phyloP scores from a whole-genome alignment of 2,113 vertebrate species.

The Acrocephalus arundinaceus region DNA sequence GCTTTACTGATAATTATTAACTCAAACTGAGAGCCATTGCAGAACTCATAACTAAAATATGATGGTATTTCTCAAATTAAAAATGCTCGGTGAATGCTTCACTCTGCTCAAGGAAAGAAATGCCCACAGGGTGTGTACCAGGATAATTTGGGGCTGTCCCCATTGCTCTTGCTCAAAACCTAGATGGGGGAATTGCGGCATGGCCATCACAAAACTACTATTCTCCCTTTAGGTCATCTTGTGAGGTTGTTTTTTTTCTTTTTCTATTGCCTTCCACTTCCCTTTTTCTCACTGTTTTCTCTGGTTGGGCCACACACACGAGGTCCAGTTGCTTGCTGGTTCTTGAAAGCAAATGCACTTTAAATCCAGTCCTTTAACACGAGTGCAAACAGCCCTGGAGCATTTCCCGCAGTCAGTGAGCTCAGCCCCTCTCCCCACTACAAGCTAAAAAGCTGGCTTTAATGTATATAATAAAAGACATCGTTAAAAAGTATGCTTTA shows the following conservation, averaged over 20 bases:
- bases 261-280: background rate
- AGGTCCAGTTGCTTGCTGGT: background rate
- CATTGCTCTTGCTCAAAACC: background rate
- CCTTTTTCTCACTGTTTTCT: background rate
- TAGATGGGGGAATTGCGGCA: background rate
- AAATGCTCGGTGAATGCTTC: background rate
- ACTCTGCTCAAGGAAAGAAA: background rate
- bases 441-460: background rate
- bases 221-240: background rate
- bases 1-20: slow-evolving; percentile 34
- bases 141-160: background rate
- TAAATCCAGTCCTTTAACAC: background rate
- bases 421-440: background rate
- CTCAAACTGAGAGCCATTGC: background rate
- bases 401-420: fast-evolving
- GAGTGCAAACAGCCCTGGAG: background rate
- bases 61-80: background rate
- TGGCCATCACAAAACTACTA: background rate
- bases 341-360: background rate
- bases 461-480: background rate
- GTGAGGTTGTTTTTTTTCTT: background rate
- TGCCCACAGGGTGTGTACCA: background rate
- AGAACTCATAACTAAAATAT: background rate
- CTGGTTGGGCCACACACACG: background rate
- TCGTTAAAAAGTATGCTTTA: background rate